Conservation (phyloP, 2,797 vertebrate genomes). For the Arremon brunneinucha region DNA sequence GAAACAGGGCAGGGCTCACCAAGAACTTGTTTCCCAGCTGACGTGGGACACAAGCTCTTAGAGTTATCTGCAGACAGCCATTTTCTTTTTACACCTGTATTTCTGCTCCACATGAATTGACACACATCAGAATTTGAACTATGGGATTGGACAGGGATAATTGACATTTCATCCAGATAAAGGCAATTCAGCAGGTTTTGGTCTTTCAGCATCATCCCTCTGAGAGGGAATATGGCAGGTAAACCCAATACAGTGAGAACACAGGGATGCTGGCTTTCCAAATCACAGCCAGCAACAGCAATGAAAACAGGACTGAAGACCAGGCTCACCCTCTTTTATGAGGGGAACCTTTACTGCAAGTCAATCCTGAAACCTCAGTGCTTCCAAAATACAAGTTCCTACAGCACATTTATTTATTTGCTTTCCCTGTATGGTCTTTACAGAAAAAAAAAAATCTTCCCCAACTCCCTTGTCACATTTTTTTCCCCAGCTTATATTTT, state of each 20-base stretch:
- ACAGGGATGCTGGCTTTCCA: neutral
- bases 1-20: neutral
- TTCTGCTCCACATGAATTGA: neutral
- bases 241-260: neutral
- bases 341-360: neutral
- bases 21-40: neutral
- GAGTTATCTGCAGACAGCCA: neutral
- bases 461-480: neutral
- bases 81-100: neutral
- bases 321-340: neutral
- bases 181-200: neutral
- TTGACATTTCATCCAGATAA: neutral
- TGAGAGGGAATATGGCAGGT: neutral
- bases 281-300: neutral
- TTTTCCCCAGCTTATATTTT: neutral
- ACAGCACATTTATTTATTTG: neutral
- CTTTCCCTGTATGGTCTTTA: neutral
- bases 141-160: neutral
- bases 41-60: too few relatives aligned
- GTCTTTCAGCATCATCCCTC: neutral
- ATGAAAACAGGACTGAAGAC: neutral
- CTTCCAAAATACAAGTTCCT: neutral
- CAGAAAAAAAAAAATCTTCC: neutral
- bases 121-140: neutral
- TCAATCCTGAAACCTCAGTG: neutral